A percentile compares a stretch with the other conserved stretches of the same genome.
These are phyloP conservation scores for Sebastolobus altivelis DNA, from an alignment of 2,797 vertebrate genomes.

Conservation along the genomic window DNA sequence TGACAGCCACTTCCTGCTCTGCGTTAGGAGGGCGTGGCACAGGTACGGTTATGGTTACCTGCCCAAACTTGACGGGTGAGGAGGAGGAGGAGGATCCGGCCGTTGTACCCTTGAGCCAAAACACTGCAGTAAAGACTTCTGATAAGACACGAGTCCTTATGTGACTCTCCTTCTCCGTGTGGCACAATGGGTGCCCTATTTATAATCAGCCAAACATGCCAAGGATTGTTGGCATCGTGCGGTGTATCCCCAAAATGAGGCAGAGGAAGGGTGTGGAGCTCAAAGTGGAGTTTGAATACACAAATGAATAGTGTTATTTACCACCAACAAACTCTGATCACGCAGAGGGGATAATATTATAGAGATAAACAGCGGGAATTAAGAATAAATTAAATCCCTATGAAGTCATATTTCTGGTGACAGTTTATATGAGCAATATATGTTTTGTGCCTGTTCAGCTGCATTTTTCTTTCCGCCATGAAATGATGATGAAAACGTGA, in stretches of 20 bases:
- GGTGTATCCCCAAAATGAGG: slow-evolving; percentile 57
- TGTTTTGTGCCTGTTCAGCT: not conserved
- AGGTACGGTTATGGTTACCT: slow-evolving; percentile 61
- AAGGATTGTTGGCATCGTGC: slow-evolving; percentile 66
- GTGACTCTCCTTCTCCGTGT: slow-evolving; percentile 30
- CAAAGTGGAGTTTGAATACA: not conserved
- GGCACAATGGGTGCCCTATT: slow-evolving; percentile 76
- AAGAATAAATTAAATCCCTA: not conserved
- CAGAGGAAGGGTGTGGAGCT: slow-evolving; percentile 47
- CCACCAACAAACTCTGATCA: not conserved
- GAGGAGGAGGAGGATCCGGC: not conserved
- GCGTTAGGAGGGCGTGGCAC: slow-evolving; percentile 73
- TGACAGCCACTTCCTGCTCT: slow-evolving; percentile 80
- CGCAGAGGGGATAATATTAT: no score
- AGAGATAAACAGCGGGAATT: not conserved
- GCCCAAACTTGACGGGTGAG: slow-evolving; percentile 69
- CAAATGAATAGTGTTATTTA: not conserved
- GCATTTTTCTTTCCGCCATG: not conserved
- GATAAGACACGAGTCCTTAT: slow-evolving; percentile 26
- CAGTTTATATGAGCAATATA: not conserved
- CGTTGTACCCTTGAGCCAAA: slow-evolving; percentile 10
- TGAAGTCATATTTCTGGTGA: not conserved
- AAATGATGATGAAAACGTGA: slow-evolving; percentile 3
- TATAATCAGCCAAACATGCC: slow-evolving; percentile 69
- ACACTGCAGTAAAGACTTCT: not conserved